A percentile compares a stretch with the other conserved stretches of the same genome.
phyloP scores from a whole-genome alignment of 2,797 vertebrate species.

The Octomys mimax region DNA sequence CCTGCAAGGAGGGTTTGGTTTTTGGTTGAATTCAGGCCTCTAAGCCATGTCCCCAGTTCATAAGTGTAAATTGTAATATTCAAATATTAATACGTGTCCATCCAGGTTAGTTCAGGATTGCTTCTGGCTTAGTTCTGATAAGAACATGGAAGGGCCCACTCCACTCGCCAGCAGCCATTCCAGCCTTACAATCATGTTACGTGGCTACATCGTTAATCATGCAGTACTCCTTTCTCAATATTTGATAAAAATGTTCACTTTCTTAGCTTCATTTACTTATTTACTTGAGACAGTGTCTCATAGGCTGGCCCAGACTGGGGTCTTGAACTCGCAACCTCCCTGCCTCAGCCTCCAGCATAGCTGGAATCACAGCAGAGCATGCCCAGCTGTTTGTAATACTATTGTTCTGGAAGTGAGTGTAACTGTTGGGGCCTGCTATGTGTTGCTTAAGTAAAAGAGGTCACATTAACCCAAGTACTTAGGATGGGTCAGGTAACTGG shows the following conservation, averaged over 20 bases:
- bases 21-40: neutral
- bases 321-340: neutral
- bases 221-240: neutral
- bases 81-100: constrained; percentile 53
- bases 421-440: neutral
- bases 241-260: neutral
- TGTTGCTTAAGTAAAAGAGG: neutral
- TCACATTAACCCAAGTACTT: neutral
- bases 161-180: neutral
- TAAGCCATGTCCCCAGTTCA: neutral
- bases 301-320: neutral
- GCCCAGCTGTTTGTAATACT: neutral
- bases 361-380: neutral
- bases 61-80: neutral
- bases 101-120: constrained; percentile 19
- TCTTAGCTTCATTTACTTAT: neutral
- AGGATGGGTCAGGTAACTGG: neutral
- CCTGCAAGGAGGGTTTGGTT: no score
- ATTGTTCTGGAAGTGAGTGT: neutral
- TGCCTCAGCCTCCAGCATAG: neutral
- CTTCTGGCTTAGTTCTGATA: neutral
- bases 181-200: neutral
- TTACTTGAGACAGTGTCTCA: neutral
- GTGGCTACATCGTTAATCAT: neutral
- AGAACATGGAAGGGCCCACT: neutral